A percentile compares a stretch with the other conserved stretches of the same genome.
phyloP scores from a whole-genome alignment of 2,113 vertebrate species.

The Gymnorhina tibicen region DNA sequence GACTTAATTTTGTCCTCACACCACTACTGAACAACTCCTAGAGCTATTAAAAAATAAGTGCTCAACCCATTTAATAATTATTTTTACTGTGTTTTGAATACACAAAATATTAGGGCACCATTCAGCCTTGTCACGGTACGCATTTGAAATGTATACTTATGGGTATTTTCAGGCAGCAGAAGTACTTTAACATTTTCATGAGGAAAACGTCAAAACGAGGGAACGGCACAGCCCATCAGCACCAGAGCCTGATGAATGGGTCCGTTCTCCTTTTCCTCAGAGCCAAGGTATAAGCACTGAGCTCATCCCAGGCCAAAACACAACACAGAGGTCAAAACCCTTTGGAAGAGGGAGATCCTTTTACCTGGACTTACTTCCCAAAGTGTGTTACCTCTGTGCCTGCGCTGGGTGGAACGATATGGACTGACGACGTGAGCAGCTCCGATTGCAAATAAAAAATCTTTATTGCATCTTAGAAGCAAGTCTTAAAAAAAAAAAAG shows the following conservation, averaged over 20 bases:
- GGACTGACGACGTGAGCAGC: background rate
- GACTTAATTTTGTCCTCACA: background rate
- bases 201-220: background rate
- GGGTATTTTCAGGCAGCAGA: background rate
- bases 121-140: background rate
- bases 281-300: background rate
- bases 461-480: conserved; percentile 69
- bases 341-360: background rate
- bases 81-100: background rate
- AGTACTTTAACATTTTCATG: background rate
- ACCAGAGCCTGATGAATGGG: background rate
- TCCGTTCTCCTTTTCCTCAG: background rate
- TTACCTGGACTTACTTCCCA: background rate
- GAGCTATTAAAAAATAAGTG: background rate
- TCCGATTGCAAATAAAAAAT: conserved; percentile 51
- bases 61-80: background rate
- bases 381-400: background rate
- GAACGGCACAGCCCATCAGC: background rate
- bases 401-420: fast-evolving
- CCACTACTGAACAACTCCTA: background rate
- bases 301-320: background rate
- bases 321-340: background rate
- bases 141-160: fast-evolving
- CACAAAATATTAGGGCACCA: background rate
- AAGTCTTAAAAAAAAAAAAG: background rate